Evolutionary conservation across 2,888 invertebrate genomes (phyloP), one percentile per base, ranked within the genome.

Genomic region (Synanthedon vespiformis): DNA sequence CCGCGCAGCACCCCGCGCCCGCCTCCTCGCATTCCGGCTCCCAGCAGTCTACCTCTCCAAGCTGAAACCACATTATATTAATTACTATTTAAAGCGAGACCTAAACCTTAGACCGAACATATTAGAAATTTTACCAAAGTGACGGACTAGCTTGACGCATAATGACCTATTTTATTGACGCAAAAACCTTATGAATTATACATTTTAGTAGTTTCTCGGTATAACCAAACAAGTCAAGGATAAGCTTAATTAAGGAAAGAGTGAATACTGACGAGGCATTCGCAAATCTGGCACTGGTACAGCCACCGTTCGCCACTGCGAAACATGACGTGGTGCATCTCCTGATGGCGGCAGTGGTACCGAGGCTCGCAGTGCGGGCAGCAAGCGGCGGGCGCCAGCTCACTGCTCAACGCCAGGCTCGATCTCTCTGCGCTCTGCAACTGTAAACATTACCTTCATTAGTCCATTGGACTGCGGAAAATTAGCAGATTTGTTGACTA

Each of bases 231-330:
- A 22, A 34, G 8, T 34, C 6, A 34, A 34, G 27, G 27, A 34
- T 34, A 34, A 34, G 6, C 27, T 34, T 34, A 34, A 8, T 18
- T 2, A 16, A 14, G 48, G 1, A 14, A 1, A 44, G 13, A 18
- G 40, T 34, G n/a, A 50, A 48, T 51, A 82, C 90, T 88, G 72
- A 94, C 94, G 80, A 95, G 89, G 83, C 96, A 96, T 88, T 96
- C 95, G 89, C 96, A 96, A 58, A 94, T 94, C 88, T 95, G 94
- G 81, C 96, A 96, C 81, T 95, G 94, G 86, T 95, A 95, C 63
- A 94, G 92, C 96, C 96, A 96, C 67, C 92, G 90, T 75, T 96
- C 94, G 52, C 95, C 95, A 74, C 93, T 94, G 74, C 90, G 90
- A 76, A 94, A 92, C 65, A 91, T 88, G 58, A 94, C 91, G 75